phyloP scores from a whole-genome alignment of 2,113 vertebrate genomes.

The Aphelocoma coerulescens region DNA sequence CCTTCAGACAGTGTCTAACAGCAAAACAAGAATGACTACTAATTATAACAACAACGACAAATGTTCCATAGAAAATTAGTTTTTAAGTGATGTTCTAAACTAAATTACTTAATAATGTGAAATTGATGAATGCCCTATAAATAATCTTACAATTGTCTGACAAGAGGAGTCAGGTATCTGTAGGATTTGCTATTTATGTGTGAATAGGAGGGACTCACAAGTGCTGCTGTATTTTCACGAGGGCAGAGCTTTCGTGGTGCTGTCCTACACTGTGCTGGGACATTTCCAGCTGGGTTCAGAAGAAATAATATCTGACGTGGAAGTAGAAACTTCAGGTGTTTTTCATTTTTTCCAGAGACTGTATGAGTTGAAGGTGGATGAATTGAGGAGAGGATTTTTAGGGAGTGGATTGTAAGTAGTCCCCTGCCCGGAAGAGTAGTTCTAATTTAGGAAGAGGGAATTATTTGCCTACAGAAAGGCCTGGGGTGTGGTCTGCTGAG shows the following conservation, averaged over 20 bases:
- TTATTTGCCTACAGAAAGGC: background rate
- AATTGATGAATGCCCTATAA: background rate
- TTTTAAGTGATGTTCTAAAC: background rate
- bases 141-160: background rate
- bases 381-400: background rate
- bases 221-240: background rate
- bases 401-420: background rate
- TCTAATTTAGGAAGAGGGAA: background rate
- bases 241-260: background rate
- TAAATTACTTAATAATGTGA: background rate
- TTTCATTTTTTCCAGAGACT: background rate
- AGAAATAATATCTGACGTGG: background rate
- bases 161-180: background rate
- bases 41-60: background rate
- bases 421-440: background rate
- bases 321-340: background rate
- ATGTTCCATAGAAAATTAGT: background rate
- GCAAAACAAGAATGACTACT: background rate
- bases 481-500: background rate
- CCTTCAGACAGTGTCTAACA: background rate
- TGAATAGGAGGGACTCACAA: background rate
- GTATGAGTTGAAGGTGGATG: background rate
- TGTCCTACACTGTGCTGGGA: accelerated
- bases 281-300: background rate
- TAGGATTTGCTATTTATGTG: background rate